A percentile compares a stretch with the other conserved stretches of the same genome.
These are phyloP conservation scores for Halichoeres trimaculatus DNA, from an alignment of 2,113 vertebrate genomes.

Conservation along the genomic window DNA sequence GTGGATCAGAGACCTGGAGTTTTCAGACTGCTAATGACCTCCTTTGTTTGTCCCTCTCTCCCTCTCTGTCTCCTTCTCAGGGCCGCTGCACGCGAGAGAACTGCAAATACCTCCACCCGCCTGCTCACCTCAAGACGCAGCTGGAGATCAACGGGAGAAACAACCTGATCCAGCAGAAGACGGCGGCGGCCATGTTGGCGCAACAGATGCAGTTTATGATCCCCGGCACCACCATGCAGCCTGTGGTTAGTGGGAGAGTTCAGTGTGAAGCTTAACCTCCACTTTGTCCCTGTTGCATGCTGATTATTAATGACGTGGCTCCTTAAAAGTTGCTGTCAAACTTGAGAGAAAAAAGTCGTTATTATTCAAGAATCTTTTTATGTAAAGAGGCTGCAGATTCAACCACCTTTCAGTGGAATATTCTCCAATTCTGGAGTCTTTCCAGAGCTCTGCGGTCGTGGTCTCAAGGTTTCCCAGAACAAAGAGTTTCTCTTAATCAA, in stretches of 20 bases:
- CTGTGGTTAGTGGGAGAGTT: conserved; percentile 89
- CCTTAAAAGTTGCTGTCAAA: too few relatives aligned
- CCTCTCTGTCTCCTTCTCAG: conserved; percentile 70
- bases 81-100: conserved; percentile 98
- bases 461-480: too few relatives aligned
- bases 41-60: conserved; percentile 9
- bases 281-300: not conserved
- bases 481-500: too few relatives aligned
- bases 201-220: conserved; percentile 99
- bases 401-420: too few relatives aligned
- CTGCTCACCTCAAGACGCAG: conserved; percentile 98
- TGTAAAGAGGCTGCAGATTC: too few relatives aligned
- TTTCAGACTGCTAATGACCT: conserved; percentile 27
- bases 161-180: conserved; percentile 99
- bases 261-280: too few relatives aligned
- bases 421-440: too few relatives aligned
- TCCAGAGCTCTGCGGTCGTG: too few relatives aligned
- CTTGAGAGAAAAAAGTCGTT: too few relatives aligned
- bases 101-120: conserved; percentile 99
- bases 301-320: too few relatives aligned
- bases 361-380: too few relatives aligned
- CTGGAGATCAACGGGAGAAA: conserved; percentile 99
- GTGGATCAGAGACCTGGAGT: conserved; percentile 25
- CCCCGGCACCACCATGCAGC: conserved; percentile 94
- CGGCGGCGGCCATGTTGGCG: conserved; percentile 97